Base-by-base conservation (phyloP, 2,888 invertebrate genomes). In the Drosophila pegasa region DNA sequence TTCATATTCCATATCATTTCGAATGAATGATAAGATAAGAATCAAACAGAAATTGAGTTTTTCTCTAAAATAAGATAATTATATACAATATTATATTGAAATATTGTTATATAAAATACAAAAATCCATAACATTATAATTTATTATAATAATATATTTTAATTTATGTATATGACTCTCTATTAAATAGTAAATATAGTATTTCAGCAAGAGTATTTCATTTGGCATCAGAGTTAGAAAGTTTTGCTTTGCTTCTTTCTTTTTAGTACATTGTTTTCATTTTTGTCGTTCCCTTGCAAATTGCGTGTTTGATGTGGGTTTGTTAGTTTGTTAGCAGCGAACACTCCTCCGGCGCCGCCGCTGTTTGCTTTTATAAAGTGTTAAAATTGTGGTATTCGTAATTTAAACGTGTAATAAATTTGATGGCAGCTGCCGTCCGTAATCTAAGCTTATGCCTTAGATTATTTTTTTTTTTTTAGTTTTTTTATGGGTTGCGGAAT, bases 381-480 rank as follows among this genome's bases (percentile, higher is more conserved):
- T 73, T 88, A 88, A 88, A 87, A 78, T 64, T 67, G 78, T 78
- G 88, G 80, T 88, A 78, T 88, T 71, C 71, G 78, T 75, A 72
- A 77, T 62, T 59, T 55, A 20, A 35, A 35, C 7, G 31, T 25
- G 50, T 10, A 22, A 35, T 16, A 50, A 50, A 50, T 66, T 82
- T 87, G 78, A 84, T 71, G 59, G 75, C 81, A 80, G 45, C 41
- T 37, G 52, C 6, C 48, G 20, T 27, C 27, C 38, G 54, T 54
- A 58, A 41, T 62, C 59, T 57, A 20, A 55, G 37, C 25, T 69
- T 50, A 8, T 43, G 38, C 14, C 1, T 22, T 18, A 14, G 25
- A 1, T 22, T 14, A 9, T 8, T 4, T 14, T 22, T n/a, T 41
- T 3, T 0, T 22, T 43, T 43, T 25, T 5, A n/a, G 22, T 3